These are phyloP conservation scores for Apis dorsata DNA, from an alignment of 1,140 invertebrate species.

Conservation along the genomic window DNA sequence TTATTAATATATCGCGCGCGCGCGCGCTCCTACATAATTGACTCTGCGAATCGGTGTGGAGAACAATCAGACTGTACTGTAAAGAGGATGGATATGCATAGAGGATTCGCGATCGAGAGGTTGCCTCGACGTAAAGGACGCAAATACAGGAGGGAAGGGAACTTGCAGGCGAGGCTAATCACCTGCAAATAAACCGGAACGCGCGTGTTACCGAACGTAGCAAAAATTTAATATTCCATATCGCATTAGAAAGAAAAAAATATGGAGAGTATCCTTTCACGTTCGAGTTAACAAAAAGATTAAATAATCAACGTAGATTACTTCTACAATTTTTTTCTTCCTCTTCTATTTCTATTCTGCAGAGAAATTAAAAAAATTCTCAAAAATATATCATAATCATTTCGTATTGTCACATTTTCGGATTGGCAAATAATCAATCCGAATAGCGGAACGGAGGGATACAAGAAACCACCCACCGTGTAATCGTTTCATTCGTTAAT, in stretches of 20 bases:
- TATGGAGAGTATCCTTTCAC: too few species aligned
- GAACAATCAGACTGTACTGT: constrained; percentile 7
- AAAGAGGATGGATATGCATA: not conserved
- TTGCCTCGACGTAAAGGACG: not conserved
- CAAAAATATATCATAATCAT: too few species aligned
- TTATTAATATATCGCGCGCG: constrained; percentile 34
- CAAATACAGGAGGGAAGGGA: not conserved
- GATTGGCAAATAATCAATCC: too few species aligned
- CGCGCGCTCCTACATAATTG: constrained; percentile 13
- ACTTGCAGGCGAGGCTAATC: constrained; percentile 11
- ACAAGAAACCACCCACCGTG: not conserved
- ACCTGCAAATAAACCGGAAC: constrained; percentile 13
- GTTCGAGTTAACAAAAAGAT: too few species aligned
- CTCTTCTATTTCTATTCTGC: too few species aligned
- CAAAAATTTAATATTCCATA: not conserved
- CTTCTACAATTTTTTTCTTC: too few species aligned
- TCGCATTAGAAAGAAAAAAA: too few species aligned
- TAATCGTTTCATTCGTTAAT: constrained; percentile 12
- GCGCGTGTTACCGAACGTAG: not conserved
- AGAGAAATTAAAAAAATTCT: too few species aligned
- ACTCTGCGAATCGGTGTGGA: constrained; percentile 28
- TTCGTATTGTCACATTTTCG: too few species aligned
- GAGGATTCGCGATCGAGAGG: constrained; percentile 13
- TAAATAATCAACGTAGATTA: too few species aligned
- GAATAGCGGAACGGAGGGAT: too few species aligned